These are phyloP conservation scores for Magallana angulata DNA, from an alignment of 1,140 invertebrate genomes.

Conservation along the genomic window DNA sequence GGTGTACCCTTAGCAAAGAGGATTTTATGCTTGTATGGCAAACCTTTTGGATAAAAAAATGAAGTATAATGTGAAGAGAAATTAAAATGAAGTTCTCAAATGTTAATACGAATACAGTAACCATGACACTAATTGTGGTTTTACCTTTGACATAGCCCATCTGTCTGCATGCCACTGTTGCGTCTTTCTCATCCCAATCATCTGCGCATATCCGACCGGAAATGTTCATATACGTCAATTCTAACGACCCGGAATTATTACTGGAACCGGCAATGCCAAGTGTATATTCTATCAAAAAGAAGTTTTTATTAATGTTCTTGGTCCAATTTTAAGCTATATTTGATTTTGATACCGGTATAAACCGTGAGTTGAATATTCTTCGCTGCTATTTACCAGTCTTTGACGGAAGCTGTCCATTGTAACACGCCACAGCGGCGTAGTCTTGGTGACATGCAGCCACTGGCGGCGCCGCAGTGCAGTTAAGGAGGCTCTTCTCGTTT, in stretches of 20 bases:
- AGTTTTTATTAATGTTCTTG: too few relatives aligned
- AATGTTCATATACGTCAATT: conserved; percentile 55
- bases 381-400: conserved; percentile 28
- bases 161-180: conserved; percentile 66
- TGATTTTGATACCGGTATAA: too few relatives aligned
- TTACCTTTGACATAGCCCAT: conserved; percentile 62
- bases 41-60: conserved; percentile 24
- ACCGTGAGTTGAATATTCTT: too few relatives aligned
- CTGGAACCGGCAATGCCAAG: conserved; percentile 43
- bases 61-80: neutral
- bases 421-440: conserved; percentile 62
- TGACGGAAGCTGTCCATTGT: conserved; percentile 54
- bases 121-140: neutral
- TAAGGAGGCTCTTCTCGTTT: conserved; percentile 54
- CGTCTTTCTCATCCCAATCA: conserved; percentile 64
- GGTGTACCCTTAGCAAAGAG: conserved; percentile 54
- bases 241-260: conserved; percentile 57
- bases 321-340: too few relatives aligned
- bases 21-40: conserved; percentile 58
- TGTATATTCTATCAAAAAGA: conserved; percentile 43
- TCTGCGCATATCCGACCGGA: conserved; percentile 66
- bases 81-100: neutral
- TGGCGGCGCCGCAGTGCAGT: conserved; percentile 50
- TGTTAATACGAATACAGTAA: neutral
- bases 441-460: conserved; percentile 47